phyloP scores from a whole-genome alignment of 2,888 invertebrate species.

The Plemyria rubiginata region DNA sequence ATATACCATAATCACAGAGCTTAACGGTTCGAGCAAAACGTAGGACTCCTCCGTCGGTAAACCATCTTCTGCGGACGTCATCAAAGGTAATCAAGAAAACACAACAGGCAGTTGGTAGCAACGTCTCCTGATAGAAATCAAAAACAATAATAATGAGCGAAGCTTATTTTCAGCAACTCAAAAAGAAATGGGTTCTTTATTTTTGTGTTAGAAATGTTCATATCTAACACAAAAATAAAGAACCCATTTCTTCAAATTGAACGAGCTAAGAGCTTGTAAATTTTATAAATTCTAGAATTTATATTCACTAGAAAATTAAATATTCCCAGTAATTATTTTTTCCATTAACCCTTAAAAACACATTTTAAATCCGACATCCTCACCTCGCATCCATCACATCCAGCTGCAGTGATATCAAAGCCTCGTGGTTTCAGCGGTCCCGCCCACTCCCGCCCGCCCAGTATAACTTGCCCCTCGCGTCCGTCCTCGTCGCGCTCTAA shows the following conservation, averaged over 20 bases:
- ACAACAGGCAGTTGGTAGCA: too few relatives aligned
- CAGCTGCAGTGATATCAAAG: constrained; percentile 63
- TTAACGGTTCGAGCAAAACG: too few relatives aligned
- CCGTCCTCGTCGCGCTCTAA: background rate
- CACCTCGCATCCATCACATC: constrained; percentile 51
- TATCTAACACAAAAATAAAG: too few relatives aligned
- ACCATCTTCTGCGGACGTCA: too few relatives aligned
- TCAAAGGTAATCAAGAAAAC: too few relatives aligned
- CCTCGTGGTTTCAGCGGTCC: constrained; percentile 60
- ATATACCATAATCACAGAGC: too few relatives aligned
- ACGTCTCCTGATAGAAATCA: too few relatives aligned
- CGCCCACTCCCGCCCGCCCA: constrained; percentile 40
- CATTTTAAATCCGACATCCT: constrained; percentile 31
- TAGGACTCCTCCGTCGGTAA: too few relatives aligned
- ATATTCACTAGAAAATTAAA: background rate
- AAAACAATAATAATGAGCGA: too few relatives aligned
- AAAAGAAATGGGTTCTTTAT: background rate
- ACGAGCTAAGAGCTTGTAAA: background rate
- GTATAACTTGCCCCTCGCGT: constrained; percentile 28
- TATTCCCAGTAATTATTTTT: constrained; percentile 28
- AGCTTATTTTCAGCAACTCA: too few relatives aligned
- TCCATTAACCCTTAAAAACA: constrained; percentile 23
- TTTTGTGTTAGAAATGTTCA: too few relatives aligned
- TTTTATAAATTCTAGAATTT: background rate
- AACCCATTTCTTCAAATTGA: background rate